phyloP scores from a whole-genome alignment of 2,113 vertebrate genomes.

The Cebus imitator region DNA sequence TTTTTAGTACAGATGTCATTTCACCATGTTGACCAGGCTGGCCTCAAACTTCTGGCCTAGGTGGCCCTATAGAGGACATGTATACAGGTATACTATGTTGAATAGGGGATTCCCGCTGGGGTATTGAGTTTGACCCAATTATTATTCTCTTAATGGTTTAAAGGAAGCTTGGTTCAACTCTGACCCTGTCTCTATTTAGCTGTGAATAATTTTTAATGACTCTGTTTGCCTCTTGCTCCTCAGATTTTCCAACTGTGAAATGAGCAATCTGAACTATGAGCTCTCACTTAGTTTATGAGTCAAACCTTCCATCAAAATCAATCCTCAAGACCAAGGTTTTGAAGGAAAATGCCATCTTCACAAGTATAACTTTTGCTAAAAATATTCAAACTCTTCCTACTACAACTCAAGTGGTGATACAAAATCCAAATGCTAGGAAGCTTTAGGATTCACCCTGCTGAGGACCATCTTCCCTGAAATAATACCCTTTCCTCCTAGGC shows the following conservation, averaged over 20 bases:
- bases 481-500: background rate
- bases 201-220: background rate
- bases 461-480: background rate
- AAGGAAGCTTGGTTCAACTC: background rate
- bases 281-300: background rate
- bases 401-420: too few species aligned
- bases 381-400: background rate
- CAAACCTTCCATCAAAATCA: background rate
- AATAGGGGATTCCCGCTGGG: background rate
- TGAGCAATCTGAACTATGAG: background rate
- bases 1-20: too few species aligned
- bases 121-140: background rate
- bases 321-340: background rate
- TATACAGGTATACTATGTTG: background rate
- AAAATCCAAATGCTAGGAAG: background rate
- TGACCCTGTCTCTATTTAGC: background rate
- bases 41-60: background rate
- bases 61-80: background rate
- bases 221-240: background rate
- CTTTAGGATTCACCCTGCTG: background rate
- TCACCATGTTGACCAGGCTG: too few species aligned
- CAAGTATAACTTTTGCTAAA: background rate
- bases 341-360: background rate
- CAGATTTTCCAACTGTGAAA: conserved; percentile 2
- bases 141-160: background rate